These are phyloP conservation scores for Apocheima hispidaria DNA, from an alignment of 2,888 invertebrate genomes.

Conservation along the genomic window DNA sequence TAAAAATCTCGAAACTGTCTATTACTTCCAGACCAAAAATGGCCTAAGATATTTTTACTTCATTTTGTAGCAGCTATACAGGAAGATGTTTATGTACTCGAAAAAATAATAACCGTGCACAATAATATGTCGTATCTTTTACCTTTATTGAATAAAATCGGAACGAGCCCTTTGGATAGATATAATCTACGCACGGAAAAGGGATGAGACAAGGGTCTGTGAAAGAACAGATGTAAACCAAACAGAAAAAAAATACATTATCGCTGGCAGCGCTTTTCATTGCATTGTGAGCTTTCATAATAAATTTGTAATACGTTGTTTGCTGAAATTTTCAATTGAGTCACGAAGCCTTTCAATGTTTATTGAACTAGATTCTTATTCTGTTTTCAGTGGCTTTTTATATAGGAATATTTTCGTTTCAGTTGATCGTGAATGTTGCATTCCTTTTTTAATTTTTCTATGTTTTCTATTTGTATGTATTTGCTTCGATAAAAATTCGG, in stretches of 20 bases:
- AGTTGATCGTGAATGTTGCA: background rate
- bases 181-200: conserved; percentile 38
- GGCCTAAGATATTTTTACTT: background rate
- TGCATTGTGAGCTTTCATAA: conserved; percentile 49
- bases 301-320: conserved; percentile 42
- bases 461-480: background rate
- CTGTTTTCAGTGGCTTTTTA: conserved; percentile 19
- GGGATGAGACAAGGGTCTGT: conserved; percentile 54
- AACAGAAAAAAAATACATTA: conserved; percentile 55
- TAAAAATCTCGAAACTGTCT: background rate
- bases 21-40: background rate
- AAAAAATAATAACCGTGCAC: conserved; percentile 19
- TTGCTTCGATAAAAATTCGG: background rate
- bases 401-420: conserved; percentile 20
- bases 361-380: conserved; percentile 26
- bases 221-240: conserved; percentile 57
- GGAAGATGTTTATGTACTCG: background rate
- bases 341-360: conserved; percentile 49
- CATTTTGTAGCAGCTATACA: background rate
- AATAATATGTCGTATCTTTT: conserved; percentile 27
- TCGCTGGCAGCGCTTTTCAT: conserved; percentile 44
- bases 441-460: background rate
- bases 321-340: conserved; percentile 42
- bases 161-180: conserved; percentile 16
- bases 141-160: conserved; percentile 36